Percentiles rank a stretch among this genome's conserved stretches.
Evolutionary conservation across 2,113 vertebrate species (phyloP).

Genomic region (Chionis minor): DNA sequence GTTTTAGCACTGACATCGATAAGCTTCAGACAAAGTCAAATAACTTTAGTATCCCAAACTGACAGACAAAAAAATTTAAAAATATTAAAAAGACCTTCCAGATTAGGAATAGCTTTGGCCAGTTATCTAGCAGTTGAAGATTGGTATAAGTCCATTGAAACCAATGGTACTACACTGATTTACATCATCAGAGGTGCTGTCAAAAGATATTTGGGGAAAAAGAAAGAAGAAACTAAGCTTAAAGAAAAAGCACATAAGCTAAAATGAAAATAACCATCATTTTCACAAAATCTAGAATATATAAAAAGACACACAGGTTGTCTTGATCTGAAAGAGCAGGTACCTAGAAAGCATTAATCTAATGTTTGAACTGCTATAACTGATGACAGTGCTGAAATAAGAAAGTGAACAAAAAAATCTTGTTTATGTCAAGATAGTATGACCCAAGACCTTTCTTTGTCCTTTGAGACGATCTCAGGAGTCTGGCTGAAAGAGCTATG

Average conservation of each 20-base stretch:
- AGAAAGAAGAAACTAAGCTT: background rate
- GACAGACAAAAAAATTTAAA: background rate
- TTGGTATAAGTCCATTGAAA: background rate
- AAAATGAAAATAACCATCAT: background rate
- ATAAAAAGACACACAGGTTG: background rate
- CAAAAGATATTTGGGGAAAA: background rate
- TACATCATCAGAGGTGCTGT: background rate
- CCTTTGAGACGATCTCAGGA: background rate
- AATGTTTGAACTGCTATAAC: background rate
- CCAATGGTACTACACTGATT: background rate
- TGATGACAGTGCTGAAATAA: background rate
- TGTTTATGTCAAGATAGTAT: background rate
- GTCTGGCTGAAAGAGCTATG: background rate
- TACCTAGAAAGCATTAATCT: background rate
- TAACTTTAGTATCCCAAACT: slow-evolving; percentile 10
- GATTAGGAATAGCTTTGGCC: background rate
- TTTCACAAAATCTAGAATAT: background rate
- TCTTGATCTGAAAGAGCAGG: background rate
- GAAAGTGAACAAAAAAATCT: background rate
- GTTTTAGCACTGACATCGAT: background rate
- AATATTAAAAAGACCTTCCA: background rate
- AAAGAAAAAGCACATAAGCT: background rate
- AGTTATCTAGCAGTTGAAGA: background rate
- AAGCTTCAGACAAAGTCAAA: background rate
- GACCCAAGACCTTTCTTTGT: background rate